Conservation (phyloP, 2,797 vertebrate species). For the Siniperca scherzeri region DNA sequence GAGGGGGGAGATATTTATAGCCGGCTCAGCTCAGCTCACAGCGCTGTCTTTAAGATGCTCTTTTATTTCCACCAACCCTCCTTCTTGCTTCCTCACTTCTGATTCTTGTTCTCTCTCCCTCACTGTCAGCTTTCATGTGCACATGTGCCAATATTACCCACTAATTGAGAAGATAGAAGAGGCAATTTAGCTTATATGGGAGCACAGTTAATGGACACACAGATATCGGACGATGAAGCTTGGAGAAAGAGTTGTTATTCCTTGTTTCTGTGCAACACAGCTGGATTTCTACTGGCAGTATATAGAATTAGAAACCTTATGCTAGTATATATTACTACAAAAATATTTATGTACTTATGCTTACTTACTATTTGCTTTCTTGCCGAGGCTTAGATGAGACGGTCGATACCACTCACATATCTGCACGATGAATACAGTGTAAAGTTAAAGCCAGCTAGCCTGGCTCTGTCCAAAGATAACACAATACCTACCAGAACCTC, state of each 20-base stretch:
- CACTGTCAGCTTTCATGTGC: conserved; percentile 32
- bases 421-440: neutral
- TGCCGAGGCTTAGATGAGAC: neutral
- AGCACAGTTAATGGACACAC: conserved; percentile 19
- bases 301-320: neutral
- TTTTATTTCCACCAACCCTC: conserved; percentile 37
- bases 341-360: neutral
- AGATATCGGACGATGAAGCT: neutral
- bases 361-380: neutral
- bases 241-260: neutral
- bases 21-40: conserved; percentile 56
- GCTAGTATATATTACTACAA: neutral
- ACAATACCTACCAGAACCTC: neutral
- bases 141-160: conserved; percentile 23
- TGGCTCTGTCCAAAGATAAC: neutral
- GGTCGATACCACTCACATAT: neutral
- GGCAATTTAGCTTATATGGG: conserved; percentile 16
- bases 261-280: neutral
- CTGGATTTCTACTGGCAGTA: neutral
- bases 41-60: conserved; percentile 54
- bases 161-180: conserved; percentile 32
- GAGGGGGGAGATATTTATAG: conserved; percentile 75
- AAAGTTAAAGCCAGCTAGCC: neutral
- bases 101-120: conserved; percentile 17
- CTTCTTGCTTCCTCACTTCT: conserved; percentile 41